These are phyloP conservation scores for Oncopeltus fasciatus DNA, from an alignment of 1,140 invertebrate species.

Conservation along the genomic window DNA sequence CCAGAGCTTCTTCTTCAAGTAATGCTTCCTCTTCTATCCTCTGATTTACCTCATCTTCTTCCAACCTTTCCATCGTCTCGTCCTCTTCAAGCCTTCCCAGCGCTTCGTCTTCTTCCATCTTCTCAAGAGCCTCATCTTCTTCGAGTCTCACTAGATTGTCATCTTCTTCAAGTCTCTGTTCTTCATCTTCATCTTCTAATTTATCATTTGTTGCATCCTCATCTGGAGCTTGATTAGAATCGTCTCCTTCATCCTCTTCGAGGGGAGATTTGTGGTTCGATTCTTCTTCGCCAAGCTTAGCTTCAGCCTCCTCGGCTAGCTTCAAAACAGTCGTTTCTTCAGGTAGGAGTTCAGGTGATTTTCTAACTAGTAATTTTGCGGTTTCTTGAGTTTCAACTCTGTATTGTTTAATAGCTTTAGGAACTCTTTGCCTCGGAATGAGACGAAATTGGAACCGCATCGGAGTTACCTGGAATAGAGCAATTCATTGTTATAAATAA, in stretches of 20 bases:
- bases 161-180: background rate
- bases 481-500: too few species aligned
- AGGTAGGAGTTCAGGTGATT: background rate
- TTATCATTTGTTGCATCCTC: background rate
- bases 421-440: slow-evolving; percentile 25
- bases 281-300: background rate
- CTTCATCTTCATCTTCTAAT: background rate
- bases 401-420: slow-evolving; percentile 1
- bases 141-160: background rate
- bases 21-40: background rate
- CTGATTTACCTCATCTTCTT: background rate
- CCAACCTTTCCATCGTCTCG: background rate
- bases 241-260: background rate
- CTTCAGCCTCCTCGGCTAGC: background rate
- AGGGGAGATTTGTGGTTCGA: too few species aligned
- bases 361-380: background rate
- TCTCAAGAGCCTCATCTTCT: slow-evolving; percentile 8
- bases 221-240: background rate
- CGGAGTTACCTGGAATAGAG: slow-evolving; percentile 30
- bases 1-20: background rate
- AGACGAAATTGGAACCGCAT: slow-evolving; percentile 35
- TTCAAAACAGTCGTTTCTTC: slow-evolving; percentile 5
- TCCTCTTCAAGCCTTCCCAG: background rate
- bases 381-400: too few species aligned
- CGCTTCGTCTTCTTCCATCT: slow-evolving; percentile 11